Evolutionary conservation across 2,113 vertebrate species (phyloP).

Genomic region (Oncorhynchus tshawytscha): DNA sequence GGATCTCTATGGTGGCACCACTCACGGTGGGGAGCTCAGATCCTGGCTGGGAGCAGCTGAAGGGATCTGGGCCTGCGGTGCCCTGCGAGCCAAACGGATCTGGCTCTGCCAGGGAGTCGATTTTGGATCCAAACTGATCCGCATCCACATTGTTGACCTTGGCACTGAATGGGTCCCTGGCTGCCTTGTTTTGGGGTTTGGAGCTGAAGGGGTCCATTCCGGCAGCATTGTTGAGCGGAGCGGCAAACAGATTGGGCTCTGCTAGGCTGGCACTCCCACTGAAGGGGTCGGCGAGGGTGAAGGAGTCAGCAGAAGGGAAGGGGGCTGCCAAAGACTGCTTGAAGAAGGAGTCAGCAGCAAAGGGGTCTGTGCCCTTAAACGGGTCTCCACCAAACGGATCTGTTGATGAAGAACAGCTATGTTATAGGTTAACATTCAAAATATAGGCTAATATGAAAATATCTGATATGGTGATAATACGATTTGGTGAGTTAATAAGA

Average conservation of each 20-base stretch:
- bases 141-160: slow-evolving; percentile 10
- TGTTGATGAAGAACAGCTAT: slow-evolving; percentile 36
- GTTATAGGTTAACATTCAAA: too few species aligned
- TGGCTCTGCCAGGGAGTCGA: slow-evolving; percentile 35
- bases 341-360: slow-evolving; percentile 92
- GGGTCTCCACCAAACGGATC: slow-evolving; percentile 96
- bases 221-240: slow-evolving; percentile 38
- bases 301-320: slow-evolving; percentile 79
- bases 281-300: slow-evolving; percentile 71
- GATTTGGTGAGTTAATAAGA: neutral
- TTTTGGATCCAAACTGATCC: slow-evolving; percentile 56
- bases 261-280: slow-evolving; percentile 53
- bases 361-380: slow-evolving; percentile 96
- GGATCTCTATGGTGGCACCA: neutral
- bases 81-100: slow-evolving; percentile 68
- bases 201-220: slow-evolving; percentile 50
- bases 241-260: slow-evolving; percentile 61
- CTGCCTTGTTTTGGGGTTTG: slow-evolving; percentile 34
- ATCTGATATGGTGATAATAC: too few species aligned
- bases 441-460: too few species aligned
- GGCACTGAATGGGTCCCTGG: slow-evolving; percentile 62
- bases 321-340: slow-evolving; percentile 76
- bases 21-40: slow-evolving; percentile 63
- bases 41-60: slow-evolving; percentile 54
- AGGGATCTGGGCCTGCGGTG: slow-evolving; percentile 53